Evolutionary conservation across 2,797 vertebrate species (phyloP), one percentile per base, ranked within the genome.

Genomic region (Acestrorhynchus altus): DNA sequence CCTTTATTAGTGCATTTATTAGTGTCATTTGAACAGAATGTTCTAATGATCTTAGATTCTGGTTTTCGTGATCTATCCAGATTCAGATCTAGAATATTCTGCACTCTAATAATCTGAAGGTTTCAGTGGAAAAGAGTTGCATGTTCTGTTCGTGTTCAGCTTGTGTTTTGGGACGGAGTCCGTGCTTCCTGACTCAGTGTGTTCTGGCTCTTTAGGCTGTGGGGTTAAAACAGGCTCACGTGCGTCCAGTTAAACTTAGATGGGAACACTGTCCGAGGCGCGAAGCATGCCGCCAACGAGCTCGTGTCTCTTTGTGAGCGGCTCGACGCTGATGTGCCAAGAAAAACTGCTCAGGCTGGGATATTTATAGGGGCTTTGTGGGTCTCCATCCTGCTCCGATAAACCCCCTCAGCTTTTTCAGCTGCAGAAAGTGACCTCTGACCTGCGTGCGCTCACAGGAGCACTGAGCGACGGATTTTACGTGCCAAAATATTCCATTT

Each of bases 211-310:
- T 56, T 56, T 20, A 56, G 20, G 10, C 22, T 4, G 2, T 56
- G 1, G 7, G 82, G 83, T 83, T 81, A 83, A 83, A 88, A 87
- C 85, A 86, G 61, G 82, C 81, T 73, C 81, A 80, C 71, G 83
- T 72, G 83, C 64, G 76, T 60, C 12, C 39, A 71, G 72, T 81
- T 87, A 84, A 84, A 82, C 72, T 77, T 81, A 79, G 81, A 74
- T 28, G 81, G 49, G 77, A 89, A 81, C 69, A 86, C 60, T 54
- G 79, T 85, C 46, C 46, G 59, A 74, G 84, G 78, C 82, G 60
- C 80, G 79, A 86, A 85, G 67, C 81, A 76, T 79, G 74, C 77
- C 46, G 71, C 73, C 79, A 81, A 83, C 57, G 71, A 77, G 66
- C 72, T 49, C 69, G 18, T 86, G 80, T 82, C 83, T 84, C 84